phyloP scores from a whole-genome alignment of 2,888 invertebrate genomes.

The Herminia tarsipennalis region DNA sequence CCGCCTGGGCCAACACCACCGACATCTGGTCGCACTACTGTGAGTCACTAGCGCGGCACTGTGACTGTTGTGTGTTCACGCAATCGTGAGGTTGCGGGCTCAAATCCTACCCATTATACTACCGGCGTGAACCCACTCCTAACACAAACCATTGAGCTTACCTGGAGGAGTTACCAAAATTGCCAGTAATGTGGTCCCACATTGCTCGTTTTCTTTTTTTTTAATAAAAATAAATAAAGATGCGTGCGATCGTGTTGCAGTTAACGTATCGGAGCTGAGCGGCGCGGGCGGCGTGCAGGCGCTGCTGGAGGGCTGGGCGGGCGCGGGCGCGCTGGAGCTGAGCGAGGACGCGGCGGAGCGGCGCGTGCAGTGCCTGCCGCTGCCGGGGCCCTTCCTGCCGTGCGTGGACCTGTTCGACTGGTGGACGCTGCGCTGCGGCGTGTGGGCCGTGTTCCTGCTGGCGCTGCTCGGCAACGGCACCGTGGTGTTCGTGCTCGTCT shows the following conservation, averaged over 20 bases:
- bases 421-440: constrained; percentile 98
- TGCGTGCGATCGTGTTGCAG: constrained; percentile 41
- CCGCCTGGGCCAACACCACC: constrained; percentile 92
- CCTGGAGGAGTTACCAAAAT: no score
- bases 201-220: neutral
- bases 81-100: no score
- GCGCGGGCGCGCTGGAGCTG: constrained; percentile 42
- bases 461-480: constrained; percentile 98
- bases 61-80: no score
- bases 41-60: constrained; percentile 75
- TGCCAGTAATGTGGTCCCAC: no score
- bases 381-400: constrained; percentile 96
- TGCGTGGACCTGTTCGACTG: constrained; percentile 98
- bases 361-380: constrained; percentile 91
- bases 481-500: constrained; percentile 96
- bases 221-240: neutral
- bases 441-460: constrained; percentile 98
- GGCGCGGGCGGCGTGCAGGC: constrained; percentile 48
- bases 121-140: no score
- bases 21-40: constrained; percentile 94
- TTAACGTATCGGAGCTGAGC: constrained; percentile 63
- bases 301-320: constrained; percentile 48
- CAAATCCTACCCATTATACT: no score
- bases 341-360: constrained; percentile 53
- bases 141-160: no score